Evolutionary conservation across 1,140 invertebrate species (phyloP).

Genomic region (Drosophila pruinosa): DNA sequence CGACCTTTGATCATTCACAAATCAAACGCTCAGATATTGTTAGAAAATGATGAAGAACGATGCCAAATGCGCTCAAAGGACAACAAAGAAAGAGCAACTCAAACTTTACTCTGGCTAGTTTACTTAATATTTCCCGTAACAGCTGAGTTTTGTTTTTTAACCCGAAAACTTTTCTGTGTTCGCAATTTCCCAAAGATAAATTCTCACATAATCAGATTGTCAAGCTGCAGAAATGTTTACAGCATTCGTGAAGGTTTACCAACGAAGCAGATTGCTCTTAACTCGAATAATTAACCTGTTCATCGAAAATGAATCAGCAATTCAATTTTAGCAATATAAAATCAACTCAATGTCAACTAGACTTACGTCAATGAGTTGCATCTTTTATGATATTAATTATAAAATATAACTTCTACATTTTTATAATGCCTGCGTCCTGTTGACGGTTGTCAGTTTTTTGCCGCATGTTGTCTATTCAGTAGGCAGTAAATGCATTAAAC

Average conservation of each 20-base stretch:
- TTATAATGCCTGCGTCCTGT: neutral
- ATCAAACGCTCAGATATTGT: slow-evolving; percentile 34
- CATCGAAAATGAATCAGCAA: too few species aligned
- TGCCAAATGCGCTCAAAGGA: slow-evolving; percentile 50
- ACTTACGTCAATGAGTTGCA: neutral
- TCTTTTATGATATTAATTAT: neutral
- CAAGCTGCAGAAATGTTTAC: too few species aligned
- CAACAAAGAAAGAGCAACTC: slow-evolving; percentile 1
- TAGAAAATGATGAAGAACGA: slow-evolving; percentile 63
- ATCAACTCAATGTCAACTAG: slow-evolving; percentile 31
- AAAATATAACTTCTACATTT: neutral
- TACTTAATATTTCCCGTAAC: slow-evolving; percentile 2
- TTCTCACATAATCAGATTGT: too few species aligned
- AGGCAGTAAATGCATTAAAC: slow-evolving; percentile 35
- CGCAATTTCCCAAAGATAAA: neutral
- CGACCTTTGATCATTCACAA: slow-evolving; percentile 48
- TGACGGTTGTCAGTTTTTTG: neutral
- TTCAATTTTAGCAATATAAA: too few species aligned
- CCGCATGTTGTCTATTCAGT: neutral
- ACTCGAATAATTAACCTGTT: too few species aligned
- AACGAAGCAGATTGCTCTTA: too few species aligned
- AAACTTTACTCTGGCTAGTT: slow-evolving; percentile 57
- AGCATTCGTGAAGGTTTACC: too few species aligned
- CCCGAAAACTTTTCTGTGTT: slow-evolving; percentile 26
- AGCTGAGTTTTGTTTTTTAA: neutral